Base-by-base conservation (phyloP, 2,113 vertebrate species). In the Hucho hucho region DNA sequence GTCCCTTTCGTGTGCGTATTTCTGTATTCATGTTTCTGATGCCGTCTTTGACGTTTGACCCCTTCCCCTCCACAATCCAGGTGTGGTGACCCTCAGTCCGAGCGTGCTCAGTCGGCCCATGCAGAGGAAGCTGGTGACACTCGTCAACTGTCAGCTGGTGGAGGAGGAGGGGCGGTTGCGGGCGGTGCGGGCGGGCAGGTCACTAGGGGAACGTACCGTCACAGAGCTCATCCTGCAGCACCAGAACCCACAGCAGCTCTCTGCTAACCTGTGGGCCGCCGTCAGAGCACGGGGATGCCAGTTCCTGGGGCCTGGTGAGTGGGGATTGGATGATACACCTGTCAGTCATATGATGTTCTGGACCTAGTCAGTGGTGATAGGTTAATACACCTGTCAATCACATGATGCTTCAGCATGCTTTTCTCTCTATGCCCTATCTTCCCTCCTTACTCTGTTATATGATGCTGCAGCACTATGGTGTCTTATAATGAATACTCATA, bases 161-260 rank as follows among this genome's bases (percentile, higher is more conserved):
- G 97, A 98, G 81, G 96, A 97, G 83, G 97, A 98, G 88, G 97
- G 97, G 28, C 96, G 96, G 2, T 91, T 98, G 64, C 91, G 96
- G 80, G 96, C 95, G 3, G 94, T 98, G 88, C 89, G 97, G 53
- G 97, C 96, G 20, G 96, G 95, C 70, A 94, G 97, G 3, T 97
- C 96, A 0, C 93, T 99, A 69, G 97, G 98, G 3, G 98, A 99
- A 83, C 93, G 98, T n/a, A 98, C 98, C 0, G 96, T 99, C 58
- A 99, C 97, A 0, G 98, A 99, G 84, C 98, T 99, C 86, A 98
- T 99, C 85, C 94, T 99, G 70, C 97, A 98, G 87, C 98, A 99
- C 83, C 98, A 99, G 85, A 99, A 98, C 75, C 96, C 98, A 69
- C 98, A 99, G 87, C 98, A 98, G 72, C 96, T 99, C 64, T 98